A percentile compares a stretch with the other conserved stretches of the same genome.
phyloP scores from a whole-genome alignment of 2,113 vertebrate genomes.

The Phainopepla nitens region DNA sequence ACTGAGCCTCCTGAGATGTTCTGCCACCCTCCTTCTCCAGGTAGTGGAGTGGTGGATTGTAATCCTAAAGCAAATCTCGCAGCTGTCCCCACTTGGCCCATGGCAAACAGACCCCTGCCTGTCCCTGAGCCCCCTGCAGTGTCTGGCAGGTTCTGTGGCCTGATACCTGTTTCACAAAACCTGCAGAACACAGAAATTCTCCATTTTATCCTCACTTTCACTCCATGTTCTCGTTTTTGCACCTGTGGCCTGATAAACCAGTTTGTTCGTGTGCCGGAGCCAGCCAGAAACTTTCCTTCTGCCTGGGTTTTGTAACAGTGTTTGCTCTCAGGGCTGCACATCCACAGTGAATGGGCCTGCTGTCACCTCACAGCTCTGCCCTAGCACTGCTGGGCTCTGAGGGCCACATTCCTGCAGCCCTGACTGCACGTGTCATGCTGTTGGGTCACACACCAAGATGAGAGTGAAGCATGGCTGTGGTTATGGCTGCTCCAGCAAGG shows the following conservation, averaged over 20 bases:
- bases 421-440: rapidly evolving
- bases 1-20: neutral
- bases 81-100: neutral
- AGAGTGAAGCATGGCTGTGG: neutral
- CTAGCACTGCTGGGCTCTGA: neutral
- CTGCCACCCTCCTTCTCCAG: neutral
- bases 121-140: neutral
- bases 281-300: neutral
- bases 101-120: neutral
- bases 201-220: slow-evolving; percentile 2
- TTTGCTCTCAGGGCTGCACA: neutral
- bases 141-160: neutral
- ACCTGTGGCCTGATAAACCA: slow-evolving; percentile 25
- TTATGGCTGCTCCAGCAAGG: neutral
- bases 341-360: neutral
- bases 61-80: neutral
- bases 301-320: neutral
- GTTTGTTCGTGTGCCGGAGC: slow-evolving; percentile 35
- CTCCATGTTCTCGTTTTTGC: neutral
- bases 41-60: neutral
- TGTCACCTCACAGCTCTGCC: neutral
- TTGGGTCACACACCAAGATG: neutral
- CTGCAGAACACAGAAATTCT: neutral
- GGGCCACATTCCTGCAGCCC: neutral
- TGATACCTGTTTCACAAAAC: neutral